phyloP scores from a whole-genome alignment of 64 coral and sea anemone species.

The Dendrophyllia cribrosa region DNA sequence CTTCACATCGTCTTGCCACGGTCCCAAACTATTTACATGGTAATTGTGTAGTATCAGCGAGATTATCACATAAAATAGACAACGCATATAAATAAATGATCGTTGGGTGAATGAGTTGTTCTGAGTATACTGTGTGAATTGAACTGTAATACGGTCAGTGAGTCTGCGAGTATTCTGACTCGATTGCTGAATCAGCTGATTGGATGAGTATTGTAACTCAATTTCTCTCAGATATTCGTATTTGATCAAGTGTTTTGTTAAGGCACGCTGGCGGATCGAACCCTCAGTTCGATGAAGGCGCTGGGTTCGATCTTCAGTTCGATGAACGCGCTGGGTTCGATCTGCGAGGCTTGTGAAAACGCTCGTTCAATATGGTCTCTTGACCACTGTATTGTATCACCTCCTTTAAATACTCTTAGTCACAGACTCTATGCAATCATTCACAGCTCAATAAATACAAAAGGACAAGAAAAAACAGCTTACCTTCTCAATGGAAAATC shows the following conservation, averaged over 20 bases:
- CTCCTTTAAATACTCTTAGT: neutral
- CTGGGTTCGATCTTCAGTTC: conserved; percentile 31
- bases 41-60: neutral
- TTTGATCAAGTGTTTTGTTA: neutral
- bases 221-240: neutral
- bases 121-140: neutral
- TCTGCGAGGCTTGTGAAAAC: neutral
- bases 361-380: neutral
- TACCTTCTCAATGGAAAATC: neutral
- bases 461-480: neutral
- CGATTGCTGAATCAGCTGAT: conserved; percentile 1
- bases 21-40: neutral
- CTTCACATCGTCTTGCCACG: no score
- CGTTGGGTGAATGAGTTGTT: conserved; percentile 8
- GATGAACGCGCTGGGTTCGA: conserved; percentile 6
- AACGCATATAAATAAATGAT: conserved; percentile 1
- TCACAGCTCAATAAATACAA: neutral
- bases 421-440: neutral
- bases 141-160: conserved; percentile 1
- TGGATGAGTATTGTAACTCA: neutral
- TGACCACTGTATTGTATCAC: conserved; percentile 5
- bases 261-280: neutral
- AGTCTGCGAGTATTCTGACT: neutral
- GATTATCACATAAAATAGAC: conserved; percentile 8
- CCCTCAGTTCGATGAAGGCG: neutral